Percentiles rank a stretch among this genome's conserved stretches.
Evolutionary conservation across 2,888 invertebrate genomes (phyloP).

Genomic region (Sabellastarte sp.): DNA sequence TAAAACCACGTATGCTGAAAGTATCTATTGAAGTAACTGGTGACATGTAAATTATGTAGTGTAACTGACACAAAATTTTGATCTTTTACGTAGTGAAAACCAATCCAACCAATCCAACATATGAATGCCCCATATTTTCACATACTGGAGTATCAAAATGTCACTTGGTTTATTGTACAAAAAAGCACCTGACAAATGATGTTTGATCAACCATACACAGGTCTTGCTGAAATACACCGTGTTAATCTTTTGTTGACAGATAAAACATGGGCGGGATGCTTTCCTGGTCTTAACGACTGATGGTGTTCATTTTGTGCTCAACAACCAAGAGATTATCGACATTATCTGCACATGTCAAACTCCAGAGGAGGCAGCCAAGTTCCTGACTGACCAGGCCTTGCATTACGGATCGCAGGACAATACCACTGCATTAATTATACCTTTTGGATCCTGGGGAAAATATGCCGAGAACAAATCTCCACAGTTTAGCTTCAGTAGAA

Average conservation of each 20-base stretch:
- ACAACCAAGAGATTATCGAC: constrained; percentile 61
- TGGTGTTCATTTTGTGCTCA: constrained; percentile 62
- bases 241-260: constrained; percentile 48
- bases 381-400: constrained; percentile 62
- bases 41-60: too few relatives aligned
- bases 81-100: too few relatives aligned
- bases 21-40: too few relatives aligned
- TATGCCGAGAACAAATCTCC: constrained; percentile 18
- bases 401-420: constrained; percentile 64
- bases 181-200: too few relatives aligned
- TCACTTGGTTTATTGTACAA: too few relatives aligned
- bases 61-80: too few relatives aligned
- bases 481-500: constrained; percentile 1
- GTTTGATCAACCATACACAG: too few relatives aligned
- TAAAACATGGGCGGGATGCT: constrained; percentile 62
- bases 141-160: too few relatives aligned
- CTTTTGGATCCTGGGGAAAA: constrained; percentile 64
- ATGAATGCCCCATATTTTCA: too few relatives aligned
- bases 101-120: too few relatives aligned
- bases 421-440: constrained; percentile 61
- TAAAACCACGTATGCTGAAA: too few relatives aligned
- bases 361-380: constrained; percentile 60
- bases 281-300: constrained; percentile 62
- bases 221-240: too few relatives aligned
- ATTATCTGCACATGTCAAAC: constrained; percentile 57